A percentile compares a stretch with the other conserved stretches of the same genome.
phyloP scores from a whole-genome alignment of 2,888 invertebrate genomes.

The Helleia helle region DNA sequence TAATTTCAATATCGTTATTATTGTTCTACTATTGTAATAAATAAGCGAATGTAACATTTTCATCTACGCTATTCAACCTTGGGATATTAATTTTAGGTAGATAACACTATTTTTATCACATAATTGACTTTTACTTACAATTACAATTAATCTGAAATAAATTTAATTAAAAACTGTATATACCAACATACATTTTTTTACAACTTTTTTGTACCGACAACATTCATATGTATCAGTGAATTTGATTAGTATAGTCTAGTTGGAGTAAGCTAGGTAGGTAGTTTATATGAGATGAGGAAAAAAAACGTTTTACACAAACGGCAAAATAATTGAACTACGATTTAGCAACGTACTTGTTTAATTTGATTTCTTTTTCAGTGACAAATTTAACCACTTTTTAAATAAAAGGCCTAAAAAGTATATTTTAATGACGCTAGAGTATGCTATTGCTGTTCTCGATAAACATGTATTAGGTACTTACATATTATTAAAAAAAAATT shows the following conservation, averaged over 20 bases:
- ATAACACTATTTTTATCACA: neutral
- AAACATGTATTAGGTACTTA: no score
- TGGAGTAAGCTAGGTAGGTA: no score
- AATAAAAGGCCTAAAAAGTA: no score
- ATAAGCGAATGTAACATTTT: neutral
- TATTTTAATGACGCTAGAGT: neutral
- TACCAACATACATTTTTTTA: no score
- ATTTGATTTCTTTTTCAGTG: neutral
- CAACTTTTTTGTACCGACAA: neutral
- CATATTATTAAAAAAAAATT: neutral
- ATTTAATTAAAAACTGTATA: no score
- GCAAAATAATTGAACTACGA: no score
- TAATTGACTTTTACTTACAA: conserved; percentile 7
- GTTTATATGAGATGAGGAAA: no score
- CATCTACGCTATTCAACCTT: neutral
- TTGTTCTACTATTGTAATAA: no score
- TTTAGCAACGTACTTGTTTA: neutral
- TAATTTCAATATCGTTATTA: neutral
- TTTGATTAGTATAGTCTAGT: no score
- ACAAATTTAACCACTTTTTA: no score
- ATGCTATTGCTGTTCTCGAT: no score
- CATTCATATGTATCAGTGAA: neutral
- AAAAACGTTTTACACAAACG: no score
- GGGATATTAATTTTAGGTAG: neutral
- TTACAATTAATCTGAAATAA: neutral